Conservation (phyloP, 2,797 vertebrate genomes). For the Catostomus latipinnis region DNA sequence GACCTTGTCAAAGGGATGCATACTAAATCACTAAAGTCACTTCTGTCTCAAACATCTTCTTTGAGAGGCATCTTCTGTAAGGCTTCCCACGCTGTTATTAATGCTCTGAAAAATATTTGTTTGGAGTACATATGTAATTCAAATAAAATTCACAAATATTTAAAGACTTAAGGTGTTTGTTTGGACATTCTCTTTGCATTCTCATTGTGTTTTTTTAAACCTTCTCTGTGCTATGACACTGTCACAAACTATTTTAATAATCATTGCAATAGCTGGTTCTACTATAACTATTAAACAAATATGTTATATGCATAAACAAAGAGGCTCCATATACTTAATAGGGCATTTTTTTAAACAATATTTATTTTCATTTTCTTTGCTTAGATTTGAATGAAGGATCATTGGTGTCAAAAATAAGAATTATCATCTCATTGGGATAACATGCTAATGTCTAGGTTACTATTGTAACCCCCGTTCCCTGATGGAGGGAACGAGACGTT, state of each 20-base stretch:
- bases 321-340: neutral
- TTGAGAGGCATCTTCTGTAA: neutral
- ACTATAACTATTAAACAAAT: neutral
- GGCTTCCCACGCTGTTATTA: neutral
- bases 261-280: neutral
- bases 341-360: neutral
- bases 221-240: too few species aligned
- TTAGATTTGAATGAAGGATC: conserved; percentile 58
- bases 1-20: neutral
- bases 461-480: too few species aligned
- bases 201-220: too few species aligned
- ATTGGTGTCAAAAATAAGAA: conserved; percentile 58
- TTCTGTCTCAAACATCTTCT: neutral
- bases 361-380: conserved; percentile 59
- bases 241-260: too few species aligned
- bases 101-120: neutral
- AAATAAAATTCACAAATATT: too few species aligned
- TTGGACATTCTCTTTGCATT: too few species aligned
- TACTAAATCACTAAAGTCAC: neutral
- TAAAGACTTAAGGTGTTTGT: too few species aligned
- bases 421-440: conserved; percentile 28
- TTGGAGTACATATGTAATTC: neutral
- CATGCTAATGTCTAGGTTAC: neutral
- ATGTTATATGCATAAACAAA: neutral
- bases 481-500: too few species aligned